phyloP scores from a whole-genome alignment of 2,888 invertebrate species.

The Rosalia funebris region DNA sequence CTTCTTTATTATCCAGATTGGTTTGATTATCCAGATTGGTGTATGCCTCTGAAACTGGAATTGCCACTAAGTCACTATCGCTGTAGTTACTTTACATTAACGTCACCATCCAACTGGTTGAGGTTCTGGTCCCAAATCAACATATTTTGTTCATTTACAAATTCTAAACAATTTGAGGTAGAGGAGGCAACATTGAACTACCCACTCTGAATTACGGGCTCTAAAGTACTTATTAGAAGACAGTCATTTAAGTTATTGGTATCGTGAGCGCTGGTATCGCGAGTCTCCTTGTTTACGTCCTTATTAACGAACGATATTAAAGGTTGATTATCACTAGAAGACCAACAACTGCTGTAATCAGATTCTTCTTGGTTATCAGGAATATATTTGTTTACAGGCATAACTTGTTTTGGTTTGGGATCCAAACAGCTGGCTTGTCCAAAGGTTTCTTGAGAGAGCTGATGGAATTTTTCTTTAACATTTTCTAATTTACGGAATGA shows the following conservation, averaged over 20 bases:
- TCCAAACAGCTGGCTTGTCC: background rate
- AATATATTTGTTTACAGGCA: background rate
- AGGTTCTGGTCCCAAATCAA: background rate
- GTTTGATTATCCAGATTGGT: background rate
- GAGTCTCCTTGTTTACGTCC: background rate
- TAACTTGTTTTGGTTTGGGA: background rate
- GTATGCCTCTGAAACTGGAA: background rate
- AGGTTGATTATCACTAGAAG: background rate
- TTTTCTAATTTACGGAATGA: no score
- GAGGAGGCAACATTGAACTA: background rate
- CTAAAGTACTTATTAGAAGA: background rate
- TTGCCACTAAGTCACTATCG: background rate
- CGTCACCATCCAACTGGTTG: background rate
- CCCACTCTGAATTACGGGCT: background rate
- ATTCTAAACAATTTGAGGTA: background rate
- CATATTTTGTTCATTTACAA: background rate
- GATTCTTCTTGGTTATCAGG: background rate
- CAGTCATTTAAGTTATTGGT: background rate
- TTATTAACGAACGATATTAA: background rate
- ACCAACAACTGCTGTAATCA: background rate
- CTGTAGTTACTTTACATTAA: background rate
- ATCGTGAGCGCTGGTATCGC: background rate
- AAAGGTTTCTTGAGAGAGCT: background rate
- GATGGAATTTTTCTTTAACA: conserved; percentile 8
- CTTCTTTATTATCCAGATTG: background rate